Percentiles rank a stretch among this genome's conserved stretches.
phyloP scores from a whole-genome alignment of 2,888 invertebrate species.

The Pterostichus madidus region DNA sequence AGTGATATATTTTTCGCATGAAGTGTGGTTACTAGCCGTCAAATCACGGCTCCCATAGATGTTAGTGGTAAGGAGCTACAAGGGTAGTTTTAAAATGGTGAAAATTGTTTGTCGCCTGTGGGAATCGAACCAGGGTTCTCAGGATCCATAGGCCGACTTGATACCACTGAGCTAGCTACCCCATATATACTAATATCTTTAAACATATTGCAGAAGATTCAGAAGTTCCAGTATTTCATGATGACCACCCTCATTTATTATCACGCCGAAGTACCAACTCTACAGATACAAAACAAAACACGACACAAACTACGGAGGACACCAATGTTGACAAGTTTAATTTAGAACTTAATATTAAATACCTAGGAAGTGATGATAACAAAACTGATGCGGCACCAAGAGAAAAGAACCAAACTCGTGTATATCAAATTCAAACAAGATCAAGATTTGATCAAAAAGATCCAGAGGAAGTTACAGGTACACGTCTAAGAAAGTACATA shows the following conservation, averaged over 20 bases:
- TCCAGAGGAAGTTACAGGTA: conserved; percentile 32
- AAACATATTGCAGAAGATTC: conserved; percentile 21
- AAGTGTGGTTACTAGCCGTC: too few species aligned
- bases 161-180: too few species aligned
- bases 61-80: too few species aligned
- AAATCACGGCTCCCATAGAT: too few species aligned
- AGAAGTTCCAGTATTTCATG: conserved; percentile 14
- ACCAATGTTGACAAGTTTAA: conserved; percentile 24
- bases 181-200: background rate
- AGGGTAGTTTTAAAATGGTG: too few species aligned
- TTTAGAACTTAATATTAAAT: conserved; percentile 31
- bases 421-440: conserved; percentile 22
- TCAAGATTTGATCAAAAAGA: background rate
- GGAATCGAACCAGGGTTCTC: too few species aligned
- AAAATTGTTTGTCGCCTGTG: too few species aligned
- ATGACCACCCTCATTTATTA: conserved; percentile 19
- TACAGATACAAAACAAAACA: conserved; percentile 4
- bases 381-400: background rate
- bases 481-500: conserved; percentile 39
- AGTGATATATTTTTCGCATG: too few species aligned
- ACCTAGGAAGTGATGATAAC: background rate
- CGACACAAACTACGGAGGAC: background rate
- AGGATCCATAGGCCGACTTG: too few species aligned
- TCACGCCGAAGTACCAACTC: background rate
- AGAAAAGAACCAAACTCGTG: background rate